Percentiles rank a stretch among this genome's conserved stretches.
Conservation (phyloP, 2,888 invertebrate species). For the Lasioglossum villosulum region DNA sequence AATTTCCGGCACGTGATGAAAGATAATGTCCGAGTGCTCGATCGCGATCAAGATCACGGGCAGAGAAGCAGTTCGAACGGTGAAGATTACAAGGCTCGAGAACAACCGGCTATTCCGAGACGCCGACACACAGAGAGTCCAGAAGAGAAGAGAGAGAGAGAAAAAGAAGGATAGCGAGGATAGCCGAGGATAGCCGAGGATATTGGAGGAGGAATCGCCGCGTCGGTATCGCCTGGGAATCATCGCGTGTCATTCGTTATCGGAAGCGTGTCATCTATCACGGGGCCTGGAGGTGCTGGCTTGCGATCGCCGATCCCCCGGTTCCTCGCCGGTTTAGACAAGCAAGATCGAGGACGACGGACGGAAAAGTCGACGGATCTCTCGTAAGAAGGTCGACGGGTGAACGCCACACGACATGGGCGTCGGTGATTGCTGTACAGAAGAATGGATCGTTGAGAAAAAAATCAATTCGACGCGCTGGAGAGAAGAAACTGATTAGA, state of each 20-base stretch:
- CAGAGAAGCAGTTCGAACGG: background rate
- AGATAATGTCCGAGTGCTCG: conserved; percentile 12
- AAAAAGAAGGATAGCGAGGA: background rate
- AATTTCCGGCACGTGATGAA: conserved; percentile 16
- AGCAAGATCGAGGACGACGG: conserved; percentile 70
- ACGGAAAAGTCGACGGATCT: conserved; percentile 71
- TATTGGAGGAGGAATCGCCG: conserved; percentile 1
- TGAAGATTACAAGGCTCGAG: background rate
- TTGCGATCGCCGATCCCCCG: conserved; percentile 2
- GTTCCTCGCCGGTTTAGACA: background rate
- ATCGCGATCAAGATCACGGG: background rate
- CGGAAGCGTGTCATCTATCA: conserved; percentile 35
- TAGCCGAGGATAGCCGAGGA: background rate
- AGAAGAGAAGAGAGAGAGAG: background rate
- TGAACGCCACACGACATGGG: conserved; percentile 66
- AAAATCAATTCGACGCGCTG: background rate
- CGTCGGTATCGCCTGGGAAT: conserved; percentile 7
- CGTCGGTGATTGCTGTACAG: conserved; percentile 45
- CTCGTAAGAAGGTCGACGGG: conserved; percentile 73
- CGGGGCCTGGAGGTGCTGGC: conserved; percentile 12
- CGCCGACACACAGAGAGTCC: background rate
- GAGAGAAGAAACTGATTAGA: background rate
- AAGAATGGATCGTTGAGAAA: background rate
- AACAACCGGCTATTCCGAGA: conserved; percentile 2
- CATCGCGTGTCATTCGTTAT: conserved; percentile 30